Evolutionary conservation across 2,888 invertebrate species (phyloP), one percentile per base, ranked within the genome.

Genomic region (Pyralis farinalis): DNA sequence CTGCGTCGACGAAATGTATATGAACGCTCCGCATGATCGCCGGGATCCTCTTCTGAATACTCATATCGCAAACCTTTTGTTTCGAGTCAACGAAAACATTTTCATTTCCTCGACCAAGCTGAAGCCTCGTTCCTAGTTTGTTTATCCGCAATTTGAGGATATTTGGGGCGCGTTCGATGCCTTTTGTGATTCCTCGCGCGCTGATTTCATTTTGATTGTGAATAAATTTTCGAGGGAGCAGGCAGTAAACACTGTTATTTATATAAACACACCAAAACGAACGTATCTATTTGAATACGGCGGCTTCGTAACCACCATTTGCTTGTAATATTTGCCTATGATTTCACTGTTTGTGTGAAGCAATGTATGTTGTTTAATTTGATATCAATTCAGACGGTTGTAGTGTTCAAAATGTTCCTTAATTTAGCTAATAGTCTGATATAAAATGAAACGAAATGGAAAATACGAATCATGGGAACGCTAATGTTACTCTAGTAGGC

Each of bases 101-200:
- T 71, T 68, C 71, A 73, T 72, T 71, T 69, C 63, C 65, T 65
- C 66, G 55, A 37, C 59, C 59, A 58, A 57, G 53, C 55, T 16
- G 16, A 16, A 51, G 47, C 51, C 40, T 48, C 54, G 46, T 42
- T 55, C 49, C 55, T 63, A 61, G 71, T 71, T 71, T 75, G 73
- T 75, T 71, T 71, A 72, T 73, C 58, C 63, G 36, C 70, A 67
- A 71, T 74, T 71, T 66, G 55, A 59, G 61, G 58, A 57, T 67
- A 66, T 66, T 63, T 56, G 54, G 51, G 48, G 48, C 50, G 44
- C 56, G 51, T 62, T 57, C 49, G 49, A 56, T 53, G 66, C 61
- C 58, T 60, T 63, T 60, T 52, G 53, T 60, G 54, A 57, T 66
- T 61, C 56, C 44, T 53, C 60, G 56, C 59, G 57, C 57, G 52